A percentile compares a stretch with the other conserved stretches of the same genome.
Conservation (phyloP, 2,113 vertebrate species). For the Limanda limanda region DNA sequence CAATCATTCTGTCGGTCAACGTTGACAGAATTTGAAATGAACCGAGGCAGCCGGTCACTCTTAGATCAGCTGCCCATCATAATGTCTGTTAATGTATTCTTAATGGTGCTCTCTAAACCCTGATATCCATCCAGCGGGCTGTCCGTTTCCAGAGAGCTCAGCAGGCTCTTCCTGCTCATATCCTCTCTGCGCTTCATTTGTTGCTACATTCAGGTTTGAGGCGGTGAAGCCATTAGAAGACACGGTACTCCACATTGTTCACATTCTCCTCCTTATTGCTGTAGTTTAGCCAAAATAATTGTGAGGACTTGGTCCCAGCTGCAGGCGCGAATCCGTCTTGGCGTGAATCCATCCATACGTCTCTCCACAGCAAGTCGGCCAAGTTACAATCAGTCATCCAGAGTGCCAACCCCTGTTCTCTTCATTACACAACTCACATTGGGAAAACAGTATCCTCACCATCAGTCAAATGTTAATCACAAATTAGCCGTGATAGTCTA, state of each 20-base stretch:
- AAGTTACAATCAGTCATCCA: conserved; percentile 33
- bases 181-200: conserved; percentile 20
- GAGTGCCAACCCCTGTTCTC: conserved; percentile 29
- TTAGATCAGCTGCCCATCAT: conserved; percentile 65
- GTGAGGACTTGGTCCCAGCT: conserved; percentile 32
- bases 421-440: conserved; percentile 2
- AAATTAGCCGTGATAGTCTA: conserved; percentile 15
- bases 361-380: conserved; percentile 19
- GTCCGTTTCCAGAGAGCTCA: conserved; percentile 37
- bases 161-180: conserved; percentile 15
- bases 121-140: conserved; percentile 34
- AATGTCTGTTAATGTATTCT: conserved; percentile 58
- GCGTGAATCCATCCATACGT: conserved; percentile 23
- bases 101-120: conserved; percentile 41
- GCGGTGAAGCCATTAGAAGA: conserved; percentile 28
- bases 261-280: conserved; percentile 35
- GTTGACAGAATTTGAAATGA: conserved; percentile 50
- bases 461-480: conserved; percentile 24
- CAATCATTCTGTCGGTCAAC: conserved; percentile 55
- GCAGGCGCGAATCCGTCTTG: conserved; percentile 16
- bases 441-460: conserved; percentile 19
- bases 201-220: conserved; percentile 59
- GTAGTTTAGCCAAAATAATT: conserved; percentile 15
- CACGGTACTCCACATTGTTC: conserved; percentile 14
- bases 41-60: conserved; percentile 59